Evolutionary conservation across 2,797 vertebrate genomes (phyloP).

Genomic region (Tarsius wallacei): DNA sequence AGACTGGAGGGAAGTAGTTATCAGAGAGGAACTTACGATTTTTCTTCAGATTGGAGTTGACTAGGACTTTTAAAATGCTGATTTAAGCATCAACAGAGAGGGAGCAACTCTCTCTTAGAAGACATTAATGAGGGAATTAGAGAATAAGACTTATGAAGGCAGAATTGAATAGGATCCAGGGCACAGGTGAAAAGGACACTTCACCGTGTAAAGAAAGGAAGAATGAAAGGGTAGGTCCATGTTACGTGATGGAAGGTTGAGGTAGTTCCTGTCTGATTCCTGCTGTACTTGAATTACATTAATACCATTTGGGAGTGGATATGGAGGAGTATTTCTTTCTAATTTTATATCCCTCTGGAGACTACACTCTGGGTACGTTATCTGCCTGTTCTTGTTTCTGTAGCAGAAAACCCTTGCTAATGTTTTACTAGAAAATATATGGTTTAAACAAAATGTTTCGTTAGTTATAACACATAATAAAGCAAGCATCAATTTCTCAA

Average conservation of each 20-base stretch:
- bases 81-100: background rate
- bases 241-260: background rate
- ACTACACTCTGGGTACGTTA: background rate
- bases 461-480: background rate
- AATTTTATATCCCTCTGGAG: background rate
- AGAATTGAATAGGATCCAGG: background rate
- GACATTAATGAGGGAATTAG: background rate
- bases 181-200: background rate
- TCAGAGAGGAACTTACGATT: background rate
- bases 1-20: background rate
- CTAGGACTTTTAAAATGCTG: background rate
- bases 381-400: background rate
- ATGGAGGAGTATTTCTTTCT: background rate
- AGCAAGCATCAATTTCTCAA: background rate
- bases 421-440: conserved; percentile 10
- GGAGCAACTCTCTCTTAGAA: background rate
- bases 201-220: background rate
- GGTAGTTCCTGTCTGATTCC: background rate
- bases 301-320: background rate
- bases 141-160: background rate
- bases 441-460: background rate
- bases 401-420: background rate
- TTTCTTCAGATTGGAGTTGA: background rate
- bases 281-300: background rate
- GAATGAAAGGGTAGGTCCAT: background rate